Percentiles rank a stretch among this genome's conserved stretches.
Conservation (phyloP, 2,888 invertebrate genomes). For the Epistrophe eligans region DNA sequence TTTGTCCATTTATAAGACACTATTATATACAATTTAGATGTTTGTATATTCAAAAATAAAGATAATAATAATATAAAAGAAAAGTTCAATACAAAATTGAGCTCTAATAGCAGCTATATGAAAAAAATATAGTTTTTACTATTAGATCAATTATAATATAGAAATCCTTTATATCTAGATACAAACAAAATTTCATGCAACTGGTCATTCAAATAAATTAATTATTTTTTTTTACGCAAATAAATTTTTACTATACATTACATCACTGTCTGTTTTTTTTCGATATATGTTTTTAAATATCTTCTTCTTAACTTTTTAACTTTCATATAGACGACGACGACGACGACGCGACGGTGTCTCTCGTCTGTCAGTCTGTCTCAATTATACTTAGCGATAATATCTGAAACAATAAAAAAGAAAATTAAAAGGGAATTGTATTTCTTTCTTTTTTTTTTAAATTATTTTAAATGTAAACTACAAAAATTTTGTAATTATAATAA, state of each 20-base stretch:
- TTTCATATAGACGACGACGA: slow-evolving; percentile 63
- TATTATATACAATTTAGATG: neutral
- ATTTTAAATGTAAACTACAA: slow-evolving; percentile 38
- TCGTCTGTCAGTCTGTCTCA: slow-evolving; percentile 74
- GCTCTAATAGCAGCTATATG: slow-evolving; percentile 36
- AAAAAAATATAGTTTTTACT: slow-evolving; percentile 30
- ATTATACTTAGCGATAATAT: slow-evolving; percentile 76
- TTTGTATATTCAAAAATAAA: neutral
- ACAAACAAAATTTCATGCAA: slow-evolving; percentile 64
- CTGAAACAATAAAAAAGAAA: slow-evolving; percentile 76
- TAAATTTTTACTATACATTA: slow-evolving; percentile 60
- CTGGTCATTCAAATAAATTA: slow-evolving; percentile 64
- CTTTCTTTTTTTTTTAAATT: slow-evolving; percentile 35
- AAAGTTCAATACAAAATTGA: slow-evolving; percentile 30
- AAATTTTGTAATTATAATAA: slow-evolving; percentile 39
- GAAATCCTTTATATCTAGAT: slow-evolving; percentile 5
- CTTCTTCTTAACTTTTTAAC: slow-evolving; percentile 35
- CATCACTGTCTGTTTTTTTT: slow-evolving; percentile 50
- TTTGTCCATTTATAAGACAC: neutral
- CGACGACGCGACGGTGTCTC: slow-evolving; percentile 68
- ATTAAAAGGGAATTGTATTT: slow-evolving; percentile 71
- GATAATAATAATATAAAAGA: neutral
- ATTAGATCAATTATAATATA: slow-evolving; percentile 9
- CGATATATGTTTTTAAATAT: slow-evolving; percentile 36
- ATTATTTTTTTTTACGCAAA: slow-evolving; percentile 29